Evolutionary conservation across 2,113 vertebrate genomes (phyloP).

Genomic region (Gobius niger): DNA sequence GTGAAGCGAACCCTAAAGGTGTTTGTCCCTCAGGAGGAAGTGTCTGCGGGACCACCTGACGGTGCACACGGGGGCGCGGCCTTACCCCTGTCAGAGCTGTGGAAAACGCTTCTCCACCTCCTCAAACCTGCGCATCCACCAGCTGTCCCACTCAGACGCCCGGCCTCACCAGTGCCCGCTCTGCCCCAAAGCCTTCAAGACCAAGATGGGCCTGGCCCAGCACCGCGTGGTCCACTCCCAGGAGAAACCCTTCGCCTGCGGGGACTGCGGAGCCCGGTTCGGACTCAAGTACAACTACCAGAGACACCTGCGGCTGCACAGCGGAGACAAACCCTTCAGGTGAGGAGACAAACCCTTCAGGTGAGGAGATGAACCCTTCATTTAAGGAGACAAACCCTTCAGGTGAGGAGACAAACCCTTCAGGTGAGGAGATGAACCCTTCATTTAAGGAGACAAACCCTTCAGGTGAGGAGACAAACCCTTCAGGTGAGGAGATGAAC

Average conservation of each 20-base stretch:
- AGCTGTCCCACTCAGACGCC: slow-evolving; percentile 61
- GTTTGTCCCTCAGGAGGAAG: slow-evolving; percentile 50
- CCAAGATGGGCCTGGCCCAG: slow-evolving; percentile 64
- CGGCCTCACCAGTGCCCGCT: slow-evolving; percentile 55
- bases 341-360: background rate
- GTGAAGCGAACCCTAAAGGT: too few species aligned
- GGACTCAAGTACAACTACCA: slow-evolving; percentile 72
- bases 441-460: slow-evolving; percentile 54
- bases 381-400: too few species aligned
- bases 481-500: slow-evolving; percentile 51
- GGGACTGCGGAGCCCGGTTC: slow-evolving; percentile 55
- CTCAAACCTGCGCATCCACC: slow-evolving; percentile 66
- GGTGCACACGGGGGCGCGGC: slow-evolving; percentile 61
- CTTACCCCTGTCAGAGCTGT: slow-evolving; percentile 52
- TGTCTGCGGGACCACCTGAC: slow-evolving; percentile 66
- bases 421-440: background rate
- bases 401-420: background rate
- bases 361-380: background rate
- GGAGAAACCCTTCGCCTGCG: slow-evolving; percentile 63
- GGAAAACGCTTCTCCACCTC: slow-evolving; percentile 60
- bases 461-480: slow-evolving; percentile 70
- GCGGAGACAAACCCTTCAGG: slow-evolving; percentile 66
- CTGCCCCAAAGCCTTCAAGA: slow-evolving; percentile 67
- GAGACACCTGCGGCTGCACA: slow-evolving; percentile 64
- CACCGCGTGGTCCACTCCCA: slow-evolving; percentile 62